Conservation (phyloP, 1,140 invertebrate species). For the Zaprionus inermis region DNA sequence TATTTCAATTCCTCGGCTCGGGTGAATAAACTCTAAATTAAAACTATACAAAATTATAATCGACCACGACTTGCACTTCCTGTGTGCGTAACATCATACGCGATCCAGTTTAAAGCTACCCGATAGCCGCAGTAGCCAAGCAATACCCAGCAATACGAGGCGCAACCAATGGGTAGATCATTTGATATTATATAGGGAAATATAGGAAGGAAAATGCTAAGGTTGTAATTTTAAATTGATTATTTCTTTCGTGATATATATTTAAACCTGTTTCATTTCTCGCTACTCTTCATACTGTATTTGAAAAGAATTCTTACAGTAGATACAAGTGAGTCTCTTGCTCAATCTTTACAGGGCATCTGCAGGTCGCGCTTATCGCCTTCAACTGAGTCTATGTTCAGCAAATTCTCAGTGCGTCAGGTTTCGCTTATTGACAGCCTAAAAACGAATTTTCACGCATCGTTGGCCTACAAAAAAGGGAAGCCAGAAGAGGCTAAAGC, state of each 20-base stretch:
- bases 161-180: not conserved
- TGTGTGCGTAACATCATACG: slow-evolving; percentile 29
- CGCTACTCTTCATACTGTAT: too few relatives aligned
- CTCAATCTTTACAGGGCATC: not conserved
- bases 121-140: not conserved
- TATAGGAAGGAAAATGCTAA: too few relatives aligned
- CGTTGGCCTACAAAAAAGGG: slow-evolving; percentile 29
- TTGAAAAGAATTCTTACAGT: too few relatives aligned
- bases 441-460: slow-evolving; percentile 40
- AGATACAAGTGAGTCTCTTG: too few relatives aligned
- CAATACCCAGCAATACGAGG: slow-evolving; percentile 7
- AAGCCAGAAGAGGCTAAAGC: too few relatives aligned
- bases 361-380: not conserved
- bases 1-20: not conserved
- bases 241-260: too few relatives aligned
- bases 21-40: slow-evolving; percentile 11
- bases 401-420: slow-evolving; percentile 33
- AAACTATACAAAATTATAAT: slow-evolving; percentile 24
- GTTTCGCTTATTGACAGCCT: slow-evolving; percentile 30
- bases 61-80: slow-evolving; percentile 31
- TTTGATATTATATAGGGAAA: too few relatives aligned
- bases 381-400: not conserved
- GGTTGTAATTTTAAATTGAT: not conserved
- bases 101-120: not conserved
- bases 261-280: too few relatives aligned